Percentiles rank a stretch among this genome's conserved stretches.
Evolutionary conservation across 2,113 vertebrate genomes (phyloP).

Genomic region (Pan paniscus): DNA sequence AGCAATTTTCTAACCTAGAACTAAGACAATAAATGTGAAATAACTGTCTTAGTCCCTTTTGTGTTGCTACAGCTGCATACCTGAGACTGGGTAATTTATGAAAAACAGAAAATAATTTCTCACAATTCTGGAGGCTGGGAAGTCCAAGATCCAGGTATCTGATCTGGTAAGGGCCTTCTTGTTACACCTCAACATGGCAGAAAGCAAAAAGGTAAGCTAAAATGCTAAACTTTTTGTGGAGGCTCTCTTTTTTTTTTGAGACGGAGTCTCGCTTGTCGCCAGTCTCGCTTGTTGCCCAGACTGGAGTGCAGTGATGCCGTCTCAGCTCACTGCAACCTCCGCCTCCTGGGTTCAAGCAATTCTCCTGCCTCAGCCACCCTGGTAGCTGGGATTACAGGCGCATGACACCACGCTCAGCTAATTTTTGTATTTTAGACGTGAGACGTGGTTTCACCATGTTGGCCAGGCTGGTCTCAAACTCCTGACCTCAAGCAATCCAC

Average conservation of each 20-base stretch:
- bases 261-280: no score
- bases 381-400: no score
- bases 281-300: no score
- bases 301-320: no score
- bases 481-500: no score
- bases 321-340: no score
- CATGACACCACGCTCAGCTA: no score
- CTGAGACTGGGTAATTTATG: not conserved
- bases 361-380: no score
- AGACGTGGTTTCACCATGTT: no score
- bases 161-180: not conserved
- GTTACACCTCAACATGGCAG: not conserved
- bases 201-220: not conserved
- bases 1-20: constrained; percentile 5
- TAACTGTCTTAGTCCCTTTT: not conserved
- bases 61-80: not conserved
- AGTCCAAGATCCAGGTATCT: not conserved
- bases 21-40: constrained; percentile 26
- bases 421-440: no score
- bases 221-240: not conserved
- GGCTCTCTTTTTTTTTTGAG: not conserved
- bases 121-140: not conserved
- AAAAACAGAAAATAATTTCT: not conserved
- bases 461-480: no score
- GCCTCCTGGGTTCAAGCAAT: no score